Conservation (phyloP, 1,140 invertebrate genomes). For the Nymphalis io region DNA sequence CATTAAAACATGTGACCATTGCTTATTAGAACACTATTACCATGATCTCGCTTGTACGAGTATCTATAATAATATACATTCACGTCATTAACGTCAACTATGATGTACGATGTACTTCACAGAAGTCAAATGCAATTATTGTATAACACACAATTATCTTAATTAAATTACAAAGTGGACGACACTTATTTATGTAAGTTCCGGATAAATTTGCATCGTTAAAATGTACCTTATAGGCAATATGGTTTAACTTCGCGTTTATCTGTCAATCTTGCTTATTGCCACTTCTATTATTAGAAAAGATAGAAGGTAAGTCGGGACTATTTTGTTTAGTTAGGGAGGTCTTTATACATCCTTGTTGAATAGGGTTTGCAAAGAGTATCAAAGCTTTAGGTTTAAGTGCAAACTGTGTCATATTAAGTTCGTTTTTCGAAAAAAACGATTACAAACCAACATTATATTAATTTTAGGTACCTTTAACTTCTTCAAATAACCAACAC, state of each 20-base stretch:
- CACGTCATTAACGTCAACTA: background rate
- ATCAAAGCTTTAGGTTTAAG: constrained; percentile 6
- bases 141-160: background rate
- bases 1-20: background rate
- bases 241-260: background rate
- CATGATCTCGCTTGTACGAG: background rate
- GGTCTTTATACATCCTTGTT: constrained; percentile 28
- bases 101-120: background rate
- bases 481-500: too few species aligned
- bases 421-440: background rate
- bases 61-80: background rate
- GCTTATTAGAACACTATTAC: background rate
- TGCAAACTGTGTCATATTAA: background rate
- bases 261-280: constrained; percentile 27
- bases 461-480: too few species aligned
- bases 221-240: background rate
- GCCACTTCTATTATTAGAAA: constrained; percentile 26
- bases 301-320: constrained; percentile 15
- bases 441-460: background rate
- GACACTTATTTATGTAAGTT: too few species aligned
- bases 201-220: background rate
- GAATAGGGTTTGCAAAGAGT: constrained; percentile 23
- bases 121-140: background rate
- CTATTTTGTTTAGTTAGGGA: constrained; percentile 39
- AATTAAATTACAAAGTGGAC: background rate